Evolutionary conservation across 2,888 invertebrate species (phyloP), one percentile per base, ranked within the genome.

Genomic region (Autographa gamma): DNA sequence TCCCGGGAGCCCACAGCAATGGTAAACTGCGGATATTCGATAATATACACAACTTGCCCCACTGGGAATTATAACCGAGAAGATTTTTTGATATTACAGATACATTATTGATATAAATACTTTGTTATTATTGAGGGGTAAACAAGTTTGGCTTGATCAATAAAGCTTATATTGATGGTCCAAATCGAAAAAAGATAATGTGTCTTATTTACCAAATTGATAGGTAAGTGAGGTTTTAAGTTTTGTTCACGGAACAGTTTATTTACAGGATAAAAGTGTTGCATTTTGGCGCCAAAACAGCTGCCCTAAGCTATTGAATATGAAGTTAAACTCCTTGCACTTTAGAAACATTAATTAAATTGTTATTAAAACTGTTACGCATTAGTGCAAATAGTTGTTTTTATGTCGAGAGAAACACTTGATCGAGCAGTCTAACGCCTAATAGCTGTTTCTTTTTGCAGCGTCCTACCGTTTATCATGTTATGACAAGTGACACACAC

Each of bases 21-120:
- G 75, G 67, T 56, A 75, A 77, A 79, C 79, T 79, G 67, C 79
- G 71, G 71, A 52, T 75, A 71, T 75, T 75, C 79, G 79, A 77
- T 79, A 75, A 79, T 77, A 65, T 67, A 63, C 76, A 56, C 65
- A 79, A 71, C 60, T 63, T 71, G 41, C 60, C 59, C 75, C 58
- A n/a, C 9, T 2, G 79, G 65, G 79, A 79, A 63, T 75, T 66
- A 61, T 75, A 79, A 71, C 77, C 79, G 63, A 71, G 71, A 77
- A 77, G 76, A 77, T 79, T 77, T 71, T 75, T 74, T 56, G 54
- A 60, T 67, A 69, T 64, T 74, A 69, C 64, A 69, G 54, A 78
- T 78, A 69, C 66, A 61, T 76, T 73, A 63, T 66, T 34, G 38
- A n/a, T 54, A 18, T 54, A 32, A 14, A 56, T 60, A 52, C 25